Conservation (phyloP, 2,888 invertebrate genomes). For the Malthinus seriepunctatus region DNA sequence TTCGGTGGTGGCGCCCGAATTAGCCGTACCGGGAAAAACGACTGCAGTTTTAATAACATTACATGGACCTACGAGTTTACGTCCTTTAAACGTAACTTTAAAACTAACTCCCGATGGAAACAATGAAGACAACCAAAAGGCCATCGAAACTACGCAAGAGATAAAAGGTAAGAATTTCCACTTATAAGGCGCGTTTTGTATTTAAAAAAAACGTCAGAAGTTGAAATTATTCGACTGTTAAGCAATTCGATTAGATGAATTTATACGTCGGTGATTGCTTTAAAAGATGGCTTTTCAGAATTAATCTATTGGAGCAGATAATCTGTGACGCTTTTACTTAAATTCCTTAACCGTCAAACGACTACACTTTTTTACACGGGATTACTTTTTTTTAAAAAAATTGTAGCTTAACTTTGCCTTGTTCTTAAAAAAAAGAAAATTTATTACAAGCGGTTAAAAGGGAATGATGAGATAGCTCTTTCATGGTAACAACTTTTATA, state of each 20-base stretch:
- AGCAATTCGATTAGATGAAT: slow-evolving; percentile 16
- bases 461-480: slow-evolving; percentile 15
- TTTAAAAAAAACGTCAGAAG: slow-evolving; percentile 11
- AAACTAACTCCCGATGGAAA: slow-evolving; percentile 50
- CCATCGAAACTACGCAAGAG: slow-evolving; percentile 49
- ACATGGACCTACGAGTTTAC: slow-evolving; percentile 57
- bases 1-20: slow-evolving; percentile 68
- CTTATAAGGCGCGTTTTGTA: too few relatives aligned
- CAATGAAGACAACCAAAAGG: slow-evolving; percentile 35
- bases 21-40: slow-evolving; percentile 67
- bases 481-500: slow-evolving; percentile 9
- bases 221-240: slow-evolving; percentile 16
- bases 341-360: slow-evolving; percentile 10
- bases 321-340: slow-evolving; percentile 8
- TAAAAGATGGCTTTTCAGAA: slow-evolving; percentile 19
- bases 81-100: slow-evolving; percentile 64
- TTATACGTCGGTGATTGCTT: slow-evolving; percentile 17
- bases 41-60: slow-evolving; percentile 68
- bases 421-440: slow-evolving; percentile 10
- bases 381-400: slow-evolving; percentile 18
- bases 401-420: slow-evolving; percentile 15
- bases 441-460: slow-evolving; percentile 13
- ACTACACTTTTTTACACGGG: slow-evolving; percentile 14
- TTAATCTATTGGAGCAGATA: slow-evolving; percentile 13
- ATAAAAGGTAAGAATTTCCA: slow-evolving; percentile 50